phyloP scores from a whole-genome alignment of 2,113 vertebrate genomes.

The Spea bombifrons region DNA sequence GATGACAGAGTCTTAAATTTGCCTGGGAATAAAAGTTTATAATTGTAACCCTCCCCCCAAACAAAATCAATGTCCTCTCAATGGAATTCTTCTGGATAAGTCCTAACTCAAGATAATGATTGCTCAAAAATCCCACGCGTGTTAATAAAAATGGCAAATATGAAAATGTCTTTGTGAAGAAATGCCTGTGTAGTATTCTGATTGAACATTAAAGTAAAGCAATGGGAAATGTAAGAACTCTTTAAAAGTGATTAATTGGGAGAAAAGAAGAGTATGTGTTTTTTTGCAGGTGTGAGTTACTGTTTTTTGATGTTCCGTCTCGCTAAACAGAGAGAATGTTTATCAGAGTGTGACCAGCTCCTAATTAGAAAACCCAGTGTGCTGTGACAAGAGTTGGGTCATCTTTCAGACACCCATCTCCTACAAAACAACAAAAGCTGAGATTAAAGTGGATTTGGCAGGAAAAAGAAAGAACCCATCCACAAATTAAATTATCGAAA shows the following conservation, averaged over 20 bases:
- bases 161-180: no score
- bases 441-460: slow-evolving; percentile 47
- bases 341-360: slow-evolving; percentile 62
- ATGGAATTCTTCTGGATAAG: no score
- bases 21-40: no score
- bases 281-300: slow-evolving; percentile 59
- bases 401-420: slow-evolving; percentile 54
- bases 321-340: slow-evolving; percentile 64
- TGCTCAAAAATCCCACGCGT: no score
- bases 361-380: slow-evolving; percentile 63
- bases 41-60: no score
- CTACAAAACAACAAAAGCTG: slow-evolving; percentile 47
- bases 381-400: slow-evolving; percentile 59
- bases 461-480: slow-evolving; percentile 25
- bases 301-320: slow-evolving; percentile 55
- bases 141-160: no score
- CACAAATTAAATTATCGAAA: slow-evolving; percentile 30
- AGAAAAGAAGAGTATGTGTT: slow-evolving; percentile 54
- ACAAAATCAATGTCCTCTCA: no score
- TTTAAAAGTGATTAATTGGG: slow-evolving; percentile 61
- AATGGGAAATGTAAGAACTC: neutral
- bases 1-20: no score
- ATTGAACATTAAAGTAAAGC: no score
- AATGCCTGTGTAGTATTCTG: no score
- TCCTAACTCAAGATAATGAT: no score